Evolutionary conservation across 92 coral and sea anemone genomes (phyloP).

Genomic region (Epizoanthus fatuus): DNA sequence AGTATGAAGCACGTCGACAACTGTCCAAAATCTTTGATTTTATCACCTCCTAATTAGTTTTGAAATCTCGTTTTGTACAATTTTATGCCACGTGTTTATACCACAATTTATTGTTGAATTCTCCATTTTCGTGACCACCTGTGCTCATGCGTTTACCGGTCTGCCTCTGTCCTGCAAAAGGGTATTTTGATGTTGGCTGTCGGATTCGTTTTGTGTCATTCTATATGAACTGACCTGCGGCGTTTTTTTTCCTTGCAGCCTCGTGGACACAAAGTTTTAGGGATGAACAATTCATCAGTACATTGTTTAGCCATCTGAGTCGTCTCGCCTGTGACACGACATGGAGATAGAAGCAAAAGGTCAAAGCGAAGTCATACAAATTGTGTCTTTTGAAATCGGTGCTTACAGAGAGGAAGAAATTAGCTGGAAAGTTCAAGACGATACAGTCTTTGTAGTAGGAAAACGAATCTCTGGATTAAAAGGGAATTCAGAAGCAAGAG

Average conservation of each 20-base stretch:
- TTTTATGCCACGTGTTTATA: constrained; percentile 24
- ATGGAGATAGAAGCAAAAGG: constrained; percentile 15
- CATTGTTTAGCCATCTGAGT: background rate
- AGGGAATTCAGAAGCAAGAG: background rate
- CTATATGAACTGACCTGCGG: too few relatives aligned
- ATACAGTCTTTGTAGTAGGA: constrained; percentile 25
- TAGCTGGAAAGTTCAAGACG: constrained; percentile 31
- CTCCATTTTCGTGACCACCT: constrained; percentile 8
- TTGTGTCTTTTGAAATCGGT: constrained; percentile 46
- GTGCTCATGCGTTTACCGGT: background rate
- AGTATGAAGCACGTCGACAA: background rate
- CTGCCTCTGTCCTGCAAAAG: background rate
- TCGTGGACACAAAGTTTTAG: background rate
- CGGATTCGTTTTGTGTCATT: background rate
- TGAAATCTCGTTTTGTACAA: constrained; percentile 18
- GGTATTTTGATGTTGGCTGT: background rate
- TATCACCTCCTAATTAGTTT: constrained; percentile 1
- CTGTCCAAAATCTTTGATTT: background rate
- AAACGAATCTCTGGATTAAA: background rate
- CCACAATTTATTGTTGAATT: constrained; percentile 19
- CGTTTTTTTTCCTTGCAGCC: too few relatives aligned
- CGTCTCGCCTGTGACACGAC: background rate
- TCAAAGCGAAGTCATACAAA: constrained; percentile 20
- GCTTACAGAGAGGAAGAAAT: constrained; percentile 40
- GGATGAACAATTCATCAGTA: background rate